These are phyloP conservation scores for Brachyistius frenatus DNA, from an alignment of 2,113 vertebrate species.

Conservation along the genomic window DNA sequence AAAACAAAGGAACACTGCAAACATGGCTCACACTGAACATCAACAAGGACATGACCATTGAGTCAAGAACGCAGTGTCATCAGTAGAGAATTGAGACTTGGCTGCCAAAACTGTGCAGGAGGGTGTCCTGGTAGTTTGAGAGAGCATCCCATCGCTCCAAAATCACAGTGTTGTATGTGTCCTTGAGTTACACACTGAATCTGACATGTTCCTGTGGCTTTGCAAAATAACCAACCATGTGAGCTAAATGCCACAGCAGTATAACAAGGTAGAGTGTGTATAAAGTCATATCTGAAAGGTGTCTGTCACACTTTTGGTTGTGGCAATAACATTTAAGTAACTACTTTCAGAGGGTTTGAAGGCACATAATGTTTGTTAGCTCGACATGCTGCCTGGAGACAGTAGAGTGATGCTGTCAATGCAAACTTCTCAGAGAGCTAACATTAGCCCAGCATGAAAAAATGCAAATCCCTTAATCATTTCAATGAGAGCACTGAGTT, in stretches of 20 bases:
- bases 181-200: constrained; percentile 24
- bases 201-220: constrained; percentile 20
- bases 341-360: neutral
- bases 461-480: neutral
- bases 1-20: constrained; percentile 19
- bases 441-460: neutral
- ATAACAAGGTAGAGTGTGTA: neutral
- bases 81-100: neutral
- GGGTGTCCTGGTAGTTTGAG: constrained; percentile 19
- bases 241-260: neutral
- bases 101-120: constrained; percentile 9
- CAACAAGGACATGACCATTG: constrained; percentile 14
- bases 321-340: neutral
- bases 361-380: neutral
- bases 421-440: neutral
- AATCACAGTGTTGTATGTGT: constrained; percentile 25
- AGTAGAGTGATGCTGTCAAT: neutral
- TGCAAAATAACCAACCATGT: constrained; percentile 1
- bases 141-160: constrained; percentile 8
- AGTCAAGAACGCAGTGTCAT: constrained; percentile 36
- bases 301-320: neutral
- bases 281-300: neutral
- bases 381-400: neutral
- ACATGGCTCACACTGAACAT: neutral
- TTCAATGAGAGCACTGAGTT: neutral